phyloP scores from a whole-genome alignment of 2,888 invertebrate genomes.

The Ommatoiulus sabulosus region DNA sequence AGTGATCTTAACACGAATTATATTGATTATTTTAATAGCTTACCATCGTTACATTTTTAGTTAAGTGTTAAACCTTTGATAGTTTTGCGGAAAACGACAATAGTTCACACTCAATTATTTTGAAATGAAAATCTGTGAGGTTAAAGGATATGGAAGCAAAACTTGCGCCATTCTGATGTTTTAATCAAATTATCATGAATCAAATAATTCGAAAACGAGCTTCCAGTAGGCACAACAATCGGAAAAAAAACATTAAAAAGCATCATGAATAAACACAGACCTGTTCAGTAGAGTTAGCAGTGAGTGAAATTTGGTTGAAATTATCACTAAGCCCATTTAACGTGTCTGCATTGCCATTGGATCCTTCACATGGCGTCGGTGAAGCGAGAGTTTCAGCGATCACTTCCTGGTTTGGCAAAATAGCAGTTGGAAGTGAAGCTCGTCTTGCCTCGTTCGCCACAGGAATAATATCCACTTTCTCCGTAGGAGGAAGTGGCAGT shows the following conservation, averaged over 20 bases:
- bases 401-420: conserved; percentile 44
- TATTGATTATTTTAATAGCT: no score
- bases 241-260: not conserved
- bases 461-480: conserved; percentile 6
- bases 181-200: no score
- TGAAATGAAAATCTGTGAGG: no score
- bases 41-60: no score
- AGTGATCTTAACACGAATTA: no score
- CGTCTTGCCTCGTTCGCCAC: conserved; percentile 3
- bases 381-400: not conserved
- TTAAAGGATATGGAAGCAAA: no score
- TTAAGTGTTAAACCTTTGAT: no score
- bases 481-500: not conserved
- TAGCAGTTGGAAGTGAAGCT: conserved; percentile 3
- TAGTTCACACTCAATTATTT: no score
- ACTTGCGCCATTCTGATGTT: no score
- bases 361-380: not conserved
- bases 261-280: not conserved
- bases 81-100: no score
- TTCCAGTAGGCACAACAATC: no score
- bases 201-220: no score
- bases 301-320: not conserved
- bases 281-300: not conserved
- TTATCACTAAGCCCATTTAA: not conserved
- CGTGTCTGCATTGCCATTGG: not conserved